Conservation (phyloP, 2,888 invertebrate species). For the Lamellibrachia columna region DNA sequence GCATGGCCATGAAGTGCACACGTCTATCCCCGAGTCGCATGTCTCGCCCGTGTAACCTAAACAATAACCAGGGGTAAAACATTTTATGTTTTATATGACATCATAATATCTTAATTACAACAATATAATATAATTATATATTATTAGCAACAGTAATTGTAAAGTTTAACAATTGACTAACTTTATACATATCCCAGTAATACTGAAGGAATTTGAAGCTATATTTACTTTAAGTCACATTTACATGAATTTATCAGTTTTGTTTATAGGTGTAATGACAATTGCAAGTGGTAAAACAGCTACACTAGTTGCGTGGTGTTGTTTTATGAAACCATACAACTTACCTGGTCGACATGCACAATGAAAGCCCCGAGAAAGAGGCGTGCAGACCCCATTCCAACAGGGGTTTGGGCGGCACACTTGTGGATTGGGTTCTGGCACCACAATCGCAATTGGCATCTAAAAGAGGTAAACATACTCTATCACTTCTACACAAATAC, state of each 20-base stretch:
- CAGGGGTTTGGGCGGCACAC: constrained; percentile 48
- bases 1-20: constrained; percentile 69
- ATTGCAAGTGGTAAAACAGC: too few relatives aligned
- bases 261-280: too few relatives aligned
- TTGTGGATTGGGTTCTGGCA: constrained; percentile 24
- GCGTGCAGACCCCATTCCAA: constrained; percentile 53
- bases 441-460: constrained; percentile 18
- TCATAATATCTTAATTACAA: too few relatives aligned
- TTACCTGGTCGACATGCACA: constrained; percentile 56
- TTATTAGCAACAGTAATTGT: not conserved
- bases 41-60: constrained; percentile 45
- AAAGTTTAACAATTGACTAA: not conserved
- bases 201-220: not conserved
- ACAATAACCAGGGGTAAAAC: not conserved
- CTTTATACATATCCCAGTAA: not conserved
- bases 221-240: not conserved
- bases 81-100: not conserved
- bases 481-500: not conserved
- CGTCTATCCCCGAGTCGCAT: constrained; percentile 51
- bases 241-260: not conserved
- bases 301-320: not conserved
- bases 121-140: not conserved
- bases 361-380: constrained; percentile 45
- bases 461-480: not conserved
- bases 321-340: not conserved